phyloP scores from a whole-genome alignment of 2,113 vertebrate species.

The Corythornis vintsioides region DNA sequence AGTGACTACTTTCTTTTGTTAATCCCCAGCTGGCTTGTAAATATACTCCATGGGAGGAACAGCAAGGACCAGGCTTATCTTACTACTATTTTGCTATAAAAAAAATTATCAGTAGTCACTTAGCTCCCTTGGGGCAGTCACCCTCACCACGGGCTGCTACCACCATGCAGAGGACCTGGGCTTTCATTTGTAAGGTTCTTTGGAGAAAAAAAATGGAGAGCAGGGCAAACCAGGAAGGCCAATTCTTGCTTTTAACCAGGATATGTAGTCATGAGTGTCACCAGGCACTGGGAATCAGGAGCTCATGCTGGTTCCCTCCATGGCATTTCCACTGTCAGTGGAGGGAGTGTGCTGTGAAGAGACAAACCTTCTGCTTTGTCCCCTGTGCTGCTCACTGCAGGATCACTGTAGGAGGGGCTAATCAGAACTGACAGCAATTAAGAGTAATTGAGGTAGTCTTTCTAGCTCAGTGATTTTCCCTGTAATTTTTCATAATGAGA shows the following conservation, averaged over 20 bases:
- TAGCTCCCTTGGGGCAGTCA: background rate
- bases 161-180: accelerated
- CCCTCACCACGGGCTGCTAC: background rate
- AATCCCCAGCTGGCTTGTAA: background rate
- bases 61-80: background rate
- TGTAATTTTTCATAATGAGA: slow-evolving; percentile 34
- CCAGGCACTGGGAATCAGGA: background rate
- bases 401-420: background rate
- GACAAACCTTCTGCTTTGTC: background rate
- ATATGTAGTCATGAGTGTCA: background rate
- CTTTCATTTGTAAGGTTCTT: background rate
- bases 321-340: background rate
- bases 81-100: background rate
- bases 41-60: background rate
- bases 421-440: slow-evolving; percentile 45
- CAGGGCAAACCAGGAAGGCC: background rate
- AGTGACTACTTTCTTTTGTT: background rate
- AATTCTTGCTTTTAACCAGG: background rate
- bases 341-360: background rate
- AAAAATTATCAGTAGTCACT: background rate
- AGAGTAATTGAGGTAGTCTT: slow-evolving; percentile 44
- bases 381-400: background rate
- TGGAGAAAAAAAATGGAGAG: background rate
- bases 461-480: slow-evolving; percentile 44
- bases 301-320: background rate